Conservation (phyloP, 30 jellyfish, hydroid and myxozoan genomes). For the Hydractinia symbiolongicarpus region DNA sequence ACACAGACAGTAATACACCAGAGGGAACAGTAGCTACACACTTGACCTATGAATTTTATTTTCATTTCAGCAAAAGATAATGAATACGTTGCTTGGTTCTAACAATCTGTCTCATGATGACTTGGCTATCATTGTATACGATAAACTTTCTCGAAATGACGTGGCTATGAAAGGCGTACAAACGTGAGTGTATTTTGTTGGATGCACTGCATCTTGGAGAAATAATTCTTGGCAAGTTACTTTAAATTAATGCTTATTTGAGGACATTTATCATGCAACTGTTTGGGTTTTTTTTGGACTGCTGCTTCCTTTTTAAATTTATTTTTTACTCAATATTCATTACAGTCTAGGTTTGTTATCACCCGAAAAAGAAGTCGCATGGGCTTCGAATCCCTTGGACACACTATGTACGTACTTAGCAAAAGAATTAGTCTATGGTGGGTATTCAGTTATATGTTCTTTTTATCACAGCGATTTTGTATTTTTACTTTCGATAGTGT, state of each 20-base stretch:
- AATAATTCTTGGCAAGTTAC: neutral
- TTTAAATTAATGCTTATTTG: neutral
- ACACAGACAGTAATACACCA: too few relatives aligned
- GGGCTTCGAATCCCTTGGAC: conserved; percentile 70
- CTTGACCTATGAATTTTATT: too few relatives aligned
- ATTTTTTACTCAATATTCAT: neutral
- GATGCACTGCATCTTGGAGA: neutral
- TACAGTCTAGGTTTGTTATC: conserved; percentile 82
- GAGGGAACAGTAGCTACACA: too few relatives aligned
- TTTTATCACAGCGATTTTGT: neutral
- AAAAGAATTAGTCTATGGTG: conserved; percentile 58
- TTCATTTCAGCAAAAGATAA: conserved; percentile 47
- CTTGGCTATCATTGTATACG: conserved; percentile 72
- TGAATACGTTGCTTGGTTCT: conserved; percentile 79
- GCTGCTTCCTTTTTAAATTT: neutral
- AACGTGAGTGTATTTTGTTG: conserved; percentile 43
- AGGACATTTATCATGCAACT: neutral
- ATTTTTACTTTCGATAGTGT: neutral
- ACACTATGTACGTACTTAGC: conserved; percentile 76
- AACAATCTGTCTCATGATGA: conserved; percentile 58
- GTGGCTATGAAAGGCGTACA: conserved; percentile 65
- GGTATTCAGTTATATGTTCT: neutral
- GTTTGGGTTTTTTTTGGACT: neutral
- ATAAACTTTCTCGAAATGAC: conserved; percentile 56
- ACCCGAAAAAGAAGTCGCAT: conserved; percentile 45